phyloP scores from a whole-genome alignment of 2,113 vertebrate genomes.

The Rousettus leschenaultii region DNA sequence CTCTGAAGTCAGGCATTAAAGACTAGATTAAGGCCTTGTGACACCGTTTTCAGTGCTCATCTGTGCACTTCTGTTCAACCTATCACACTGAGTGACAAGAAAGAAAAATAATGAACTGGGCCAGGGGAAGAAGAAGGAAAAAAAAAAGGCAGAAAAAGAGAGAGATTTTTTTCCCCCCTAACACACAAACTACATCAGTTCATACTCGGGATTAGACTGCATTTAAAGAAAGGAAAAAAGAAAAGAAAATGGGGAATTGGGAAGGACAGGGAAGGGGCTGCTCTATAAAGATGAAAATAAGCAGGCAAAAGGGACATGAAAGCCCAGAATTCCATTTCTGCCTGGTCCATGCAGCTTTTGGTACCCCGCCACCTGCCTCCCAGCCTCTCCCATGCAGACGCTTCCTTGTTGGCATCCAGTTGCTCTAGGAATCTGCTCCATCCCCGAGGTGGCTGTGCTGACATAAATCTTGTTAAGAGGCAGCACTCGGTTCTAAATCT shows the following conservation, averaged over 20 bases:
- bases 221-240: conserved; percentile 84
- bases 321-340: conserved; percentile 73
- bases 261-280: conserved; percentile 78
- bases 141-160: conserved; percentile 87
- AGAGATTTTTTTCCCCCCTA: conserved; percentile 80
- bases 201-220: conserved; percentile 87
- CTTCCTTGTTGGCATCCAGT: conserved; percentile 76
- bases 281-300: conserved; percentile 81
- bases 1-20: conserved; percentile 99
- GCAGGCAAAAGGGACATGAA: conserved; percentile 70
- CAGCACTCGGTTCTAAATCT: conserved; percentile 63
- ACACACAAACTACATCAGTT: conserved; percentile 88
- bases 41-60: conserved; percentile 99
- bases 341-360: conserved; percentile 55
- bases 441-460: conserved; percentile 62
- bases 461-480: conserved; percentile 73
- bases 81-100: conserved; percentile 99
- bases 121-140: conserved; percentile 91
- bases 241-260: conserved; percentile 71
- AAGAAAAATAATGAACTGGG: conserved; percentile 99
- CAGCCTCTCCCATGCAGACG: conserved; percentile 24
- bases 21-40: conserved; percentile 99
- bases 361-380: conserved; percentile 32
- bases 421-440: conserved; percentile 65
- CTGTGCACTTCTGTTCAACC: conserved; percentile 99